A percentile compares a stretch with the other conserved stretches of the same genome.
Evolutionary conservation across 1,140 invertebrate genomes (phyloP).

Genomic region (Triops longicaudatus): DNA sequence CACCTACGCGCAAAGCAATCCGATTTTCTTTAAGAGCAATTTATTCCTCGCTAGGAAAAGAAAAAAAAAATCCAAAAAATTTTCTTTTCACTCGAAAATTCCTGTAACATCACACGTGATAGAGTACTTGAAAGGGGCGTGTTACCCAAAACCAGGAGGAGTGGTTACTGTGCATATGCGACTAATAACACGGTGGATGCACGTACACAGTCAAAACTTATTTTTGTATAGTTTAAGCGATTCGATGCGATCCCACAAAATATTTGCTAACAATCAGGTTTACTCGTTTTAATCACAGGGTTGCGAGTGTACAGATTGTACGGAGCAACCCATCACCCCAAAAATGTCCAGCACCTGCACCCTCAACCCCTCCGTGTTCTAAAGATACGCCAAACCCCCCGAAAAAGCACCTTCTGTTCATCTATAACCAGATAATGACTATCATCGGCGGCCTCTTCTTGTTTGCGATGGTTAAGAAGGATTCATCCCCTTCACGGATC

Average conservation of each 20-base stretch:
- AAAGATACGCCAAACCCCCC: neutral
- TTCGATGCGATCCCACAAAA: neutral
- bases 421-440: constrained; percentile 8
- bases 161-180: neutral
- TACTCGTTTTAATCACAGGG: neutral
- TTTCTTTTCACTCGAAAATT: neutral
- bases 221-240: neutral
- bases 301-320: neutral
- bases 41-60: too few relatives aligned
- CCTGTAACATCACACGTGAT: neutral
- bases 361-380: neutral
- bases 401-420: constrained; percentile 6
- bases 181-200: neutral
- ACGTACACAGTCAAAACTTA: neutral
- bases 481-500: neutral
- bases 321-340: neutral
- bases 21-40: neutral
- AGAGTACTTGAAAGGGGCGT: neutral
- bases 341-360: neutral
- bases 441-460: neutral
- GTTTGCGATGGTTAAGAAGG: neutral
- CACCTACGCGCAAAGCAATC: neutral
- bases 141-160: neutral
- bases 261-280: neutral
- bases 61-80: too few relatives aligned